These are phyloP conservation scores for Acronicta psi DNA, from an alignment of 2,888 invertebrate species.

Conservation along the genomic window DNA sequence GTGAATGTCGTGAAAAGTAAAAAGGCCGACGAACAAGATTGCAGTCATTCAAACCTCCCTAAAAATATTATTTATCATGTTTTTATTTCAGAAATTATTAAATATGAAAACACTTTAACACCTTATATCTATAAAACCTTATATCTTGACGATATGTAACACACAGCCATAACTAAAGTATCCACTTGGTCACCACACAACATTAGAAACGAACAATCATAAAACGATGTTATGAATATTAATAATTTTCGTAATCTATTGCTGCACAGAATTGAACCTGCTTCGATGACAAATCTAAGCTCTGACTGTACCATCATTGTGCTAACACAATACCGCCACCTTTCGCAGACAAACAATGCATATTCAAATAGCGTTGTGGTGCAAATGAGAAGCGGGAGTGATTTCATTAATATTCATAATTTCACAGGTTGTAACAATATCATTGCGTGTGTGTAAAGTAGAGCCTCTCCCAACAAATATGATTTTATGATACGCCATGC, in stretches of 20 bases:
- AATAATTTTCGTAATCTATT: slow-evolving; percentile 31
- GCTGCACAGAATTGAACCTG: slow-evolving; percentile 34
- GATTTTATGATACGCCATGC: too few relatives aligned
- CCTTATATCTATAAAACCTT: too few relatives aligned
- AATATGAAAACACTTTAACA: too few relatives aligned
- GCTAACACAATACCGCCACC: slow-evolving; percentile 58
- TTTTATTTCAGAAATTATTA: too few relatives aligned
- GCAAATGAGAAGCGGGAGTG: slow-evolving; percentile 33
- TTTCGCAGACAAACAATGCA: slow-evolving; percentile 60
- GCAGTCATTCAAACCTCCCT: background rate
- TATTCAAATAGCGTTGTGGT: slow-evolving; percentile 57
- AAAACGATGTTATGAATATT: slow-evolving; percentile 21
- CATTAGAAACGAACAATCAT: slow-evolving; percentile 16
- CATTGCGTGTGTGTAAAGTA: too few relatives aligned
- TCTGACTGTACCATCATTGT: slow-evolving; percentile 55
- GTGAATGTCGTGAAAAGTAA: too few relatives aligned
- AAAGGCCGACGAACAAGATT: too few relatives aligned
- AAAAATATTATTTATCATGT: too few relatives aligned
- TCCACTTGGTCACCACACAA: slow-evolving; percentile 7
- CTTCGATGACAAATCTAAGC: slow-evolving; percentile 59
- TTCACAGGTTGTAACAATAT: too few relatives aligned
- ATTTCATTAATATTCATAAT: background rate
- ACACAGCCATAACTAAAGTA: too few relatives aligned
- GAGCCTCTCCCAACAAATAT: too few relatives aligned
- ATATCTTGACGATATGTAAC: too few relatives aligned